Conservation (phyloP, 2,797 vertebrate genomes). For the Nannoperca australis region DNA sequence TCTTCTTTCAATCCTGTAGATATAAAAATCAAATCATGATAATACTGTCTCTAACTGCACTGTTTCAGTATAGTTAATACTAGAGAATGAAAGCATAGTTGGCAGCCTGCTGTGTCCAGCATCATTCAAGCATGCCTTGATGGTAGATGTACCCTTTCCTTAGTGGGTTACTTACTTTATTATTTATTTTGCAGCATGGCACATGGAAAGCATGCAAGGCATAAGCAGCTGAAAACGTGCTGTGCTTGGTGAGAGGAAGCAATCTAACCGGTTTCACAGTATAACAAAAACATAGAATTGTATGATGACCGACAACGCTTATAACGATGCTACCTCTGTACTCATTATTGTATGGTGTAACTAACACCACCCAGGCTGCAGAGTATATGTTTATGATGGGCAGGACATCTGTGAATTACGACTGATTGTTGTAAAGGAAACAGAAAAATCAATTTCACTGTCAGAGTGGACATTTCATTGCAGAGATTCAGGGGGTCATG, state of each 20-base stretch:
- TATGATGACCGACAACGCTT: slow-evolving; percentile 32
- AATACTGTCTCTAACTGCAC: background rate
- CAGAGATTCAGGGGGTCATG: slow-evolving; percentile 44
- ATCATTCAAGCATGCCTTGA: slow-evolving; percentile 47
- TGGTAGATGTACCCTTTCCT: slow-evolving; percentile 54
- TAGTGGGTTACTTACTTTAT: slow-evolving; percentile 53
- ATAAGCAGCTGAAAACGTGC: slow-evolving; percentile 31
- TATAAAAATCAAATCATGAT: slow-evolving; percentile 17
- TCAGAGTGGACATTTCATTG: slow-evolving; percentile 58
- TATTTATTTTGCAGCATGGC: slow-evolving; percentile 58
- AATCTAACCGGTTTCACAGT: slow-evolving; percentile 33
- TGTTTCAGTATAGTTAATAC: slow-evolving; percentile 28
- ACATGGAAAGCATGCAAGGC: slow-evolving; percentile 42
- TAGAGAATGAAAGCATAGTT: slow-evolving; percentile 3
- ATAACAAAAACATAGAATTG: slow-evolving; percentile 32
- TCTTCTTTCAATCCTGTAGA: background rate
- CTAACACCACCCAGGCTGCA: slow-evolving; percentile 4
- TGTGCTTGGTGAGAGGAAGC: slow-evolving; percentile 23
- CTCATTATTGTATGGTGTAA: slow-evolving; percentile 26
- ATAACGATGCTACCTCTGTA: slow-evolving; percentile 5
- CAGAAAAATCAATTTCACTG: slow-evolving; percentile 54
- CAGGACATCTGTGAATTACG: slow-evolving; percentile 46
- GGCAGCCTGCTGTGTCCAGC: slow-evolving; percentile 47
- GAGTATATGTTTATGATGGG: slow-evolving; percentile 37
- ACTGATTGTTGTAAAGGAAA: slow-evolving; percentile 45